A percentile compares a stretch with the other conserved stretches of the same genome.
These are phyloP conservation scores for Piaya cayana DNA, from an alignment of 2,113 vertebrate genomes.

Conservation along the genomic window DNA sequence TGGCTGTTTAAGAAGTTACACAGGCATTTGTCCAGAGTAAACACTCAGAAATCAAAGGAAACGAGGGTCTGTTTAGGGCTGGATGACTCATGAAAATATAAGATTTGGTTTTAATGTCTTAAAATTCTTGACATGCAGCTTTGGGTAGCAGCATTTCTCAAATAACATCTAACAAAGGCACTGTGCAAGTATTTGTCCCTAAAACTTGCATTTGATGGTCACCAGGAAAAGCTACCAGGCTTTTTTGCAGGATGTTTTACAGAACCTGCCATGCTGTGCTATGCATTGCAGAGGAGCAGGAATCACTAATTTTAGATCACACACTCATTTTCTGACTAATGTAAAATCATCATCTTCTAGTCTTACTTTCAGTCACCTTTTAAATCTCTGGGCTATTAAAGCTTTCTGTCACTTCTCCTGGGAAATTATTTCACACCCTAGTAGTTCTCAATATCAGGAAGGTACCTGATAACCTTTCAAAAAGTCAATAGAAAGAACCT, in stretches of 20 bases:
- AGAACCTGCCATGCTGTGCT: neutral
- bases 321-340: neutral
- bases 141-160: neutral
- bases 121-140: neutral
- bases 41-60: neutral
- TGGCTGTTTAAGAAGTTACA: neutral
- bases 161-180: neutral
- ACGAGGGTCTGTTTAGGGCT: neutral
- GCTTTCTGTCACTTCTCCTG: neutral
- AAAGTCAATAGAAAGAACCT: neutral
- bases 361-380: constrained; percentile 6
- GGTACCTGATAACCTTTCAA: neutral
- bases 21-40: neutral
- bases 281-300: neutral
- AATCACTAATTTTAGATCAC: neutral
- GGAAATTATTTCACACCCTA: neutral
- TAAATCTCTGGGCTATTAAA: neutral
- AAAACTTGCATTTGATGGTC: neutral
- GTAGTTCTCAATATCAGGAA: neutral
- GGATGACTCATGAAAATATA: neutral
- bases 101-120: neutral
- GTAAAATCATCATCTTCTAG: neutral
- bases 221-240: neutral
- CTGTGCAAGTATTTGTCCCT: neutral
- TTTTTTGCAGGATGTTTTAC: neutral